Percentiles rank a stretch among this genome's conserved stretches.
phyloP scores from a whole-genome alignment of 1,140 invertebrate genomes.

The Drosophila oshimai region DNA sequence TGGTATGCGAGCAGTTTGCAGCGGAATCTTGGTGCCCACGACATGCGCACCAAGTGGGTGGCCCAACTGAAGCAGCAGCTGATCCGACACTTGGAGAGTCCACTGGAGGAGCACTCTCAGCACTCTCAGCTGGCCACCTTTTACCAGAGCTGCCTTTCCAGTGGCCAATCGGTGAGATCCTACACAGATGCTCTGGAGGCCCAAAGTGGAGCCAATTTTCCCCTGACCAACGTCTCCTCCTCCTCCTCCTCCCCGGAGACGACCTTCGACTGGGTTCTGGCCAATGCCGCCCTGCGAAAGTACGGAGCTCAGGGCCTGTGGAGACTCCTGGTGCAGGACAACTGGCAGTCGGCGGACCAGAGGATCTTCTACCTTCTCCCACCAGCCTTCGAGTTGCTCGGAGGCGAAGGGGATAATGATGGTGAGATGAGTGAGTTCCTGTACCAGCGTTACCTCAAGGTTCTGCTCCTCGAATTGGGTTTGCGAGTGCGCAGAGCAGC shows the following conservation, averaged over 20 bases:
- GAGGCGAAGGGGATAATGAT: constrained; percentile 8
- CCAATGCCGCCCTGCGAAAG: constrained; percentile 48
- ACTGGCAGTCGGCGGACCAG: constrained; percentile 72
- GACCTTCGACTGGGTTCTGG: constrained; percentile 46
- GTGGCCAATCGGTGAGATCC: constrained; percentile 25
- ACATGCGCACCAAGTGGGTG: constrained; percentile 48
- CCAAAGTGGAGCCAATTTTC: not conserved
- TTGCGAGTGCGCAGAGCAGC: constrained; percentile 55
- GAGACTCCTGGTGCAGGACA: constrained; percentile 52
- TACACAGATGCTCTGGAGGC: constrained; percentile 54
- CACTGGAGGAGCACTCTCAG: not conserved
- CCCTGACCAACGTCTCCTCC: not conserved
- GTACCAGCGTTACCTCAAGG: constrained; percentile 64
- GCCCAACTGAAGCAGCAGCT: constrained; percentile 59
- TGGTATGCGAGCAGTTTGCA: constrained; percentile 46
- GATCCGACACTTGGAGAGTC: constrained; percentile 35
- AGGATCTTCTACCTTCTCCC: constrained; percentile 62
- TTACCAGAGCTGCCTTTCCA: constrained; percentile 53
- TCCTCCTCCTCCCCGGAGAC: not conserved
- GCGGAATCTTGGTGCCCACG: constrained; percentile 47
- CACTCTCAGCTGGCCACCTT: constrained; percentile 27
- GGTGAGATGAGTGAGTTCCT: constrained; percentile 48
- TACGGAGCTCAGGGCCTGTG: constrained; percentile 61
- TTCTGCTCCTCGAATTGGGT: constrained; percentile 60
- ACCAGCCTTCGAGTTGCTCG: constrained; percentile 50